Evolutionary conservation across 2,888 invertebrate species (phyloP).

Genomic region (Bombylius discolor): DNA sequence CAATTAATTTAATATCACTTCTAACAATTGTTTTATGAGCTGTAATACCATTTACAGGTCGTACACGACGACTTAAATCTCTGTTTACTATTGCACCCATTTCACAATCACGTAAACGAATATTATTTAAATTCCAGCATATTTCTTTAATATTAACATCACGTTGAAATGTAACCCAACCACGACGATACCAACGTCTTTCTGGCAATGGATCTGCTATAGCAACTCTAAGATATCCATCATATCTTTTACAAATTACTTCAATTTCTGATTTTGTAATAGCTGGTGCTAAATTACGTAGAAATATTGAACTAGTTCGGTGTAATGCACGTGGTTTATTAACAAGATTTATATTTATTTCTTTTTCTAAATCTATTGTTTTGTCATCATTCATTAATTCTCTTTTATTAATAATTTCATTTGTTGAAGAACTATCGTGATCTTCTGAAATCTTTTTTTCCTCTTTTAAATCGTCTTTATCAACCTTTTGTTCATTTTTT

Average conservation of each 20-base stretch:
- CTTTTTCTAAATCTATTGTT: constrained; percentile 39
- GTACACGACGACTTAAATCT: constrained; percentile 85
- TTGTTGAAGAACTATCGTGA: neutral
- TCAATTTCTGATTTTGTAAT: constrained; percentile 96
- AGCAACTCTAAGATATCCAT: constrained; percentile 89
- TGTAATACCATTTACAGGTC: constrained; percentile 82
- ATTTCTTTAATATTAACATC: constrained; percentile 98
- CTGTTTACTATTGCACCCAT: constrained; percentile 83
- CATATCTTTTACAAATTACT: constrained; percentile 81
- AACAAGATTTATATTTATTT: constrained; percentile 37
- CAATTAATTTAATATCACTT: constrained; percentile 84
- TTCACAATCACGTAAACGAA: constrained; percentile 44
- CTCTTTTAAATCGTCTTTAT: constrained; percentile 13
- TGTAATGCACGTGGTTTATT: constrained; percentile 58
- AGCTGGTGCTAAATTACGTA: constrained; percentile 88
- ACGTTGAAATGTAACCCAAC: constrained; percentile 95
- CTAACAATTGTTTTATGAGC: constrained; percentile 78
- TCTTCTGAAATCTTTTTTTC: constrained; percentile 11
- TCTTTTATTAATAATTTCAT: constrained; percentile 6
- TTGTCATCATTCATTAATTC: constrained; percentile 16
- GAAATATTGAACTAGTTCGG: constrained; percentile 92
- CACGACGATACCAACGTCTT: constrained; percentile 88
- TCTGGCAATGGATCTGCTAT: constrained; percentile 96
- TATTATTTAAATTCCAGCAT: constrained; percentile 96
- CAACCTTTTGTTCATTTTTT: constrained; percentile 12